Conservation (phyloP, 2,113 vertebrate species). For the Spea bombifrons region DNA sequence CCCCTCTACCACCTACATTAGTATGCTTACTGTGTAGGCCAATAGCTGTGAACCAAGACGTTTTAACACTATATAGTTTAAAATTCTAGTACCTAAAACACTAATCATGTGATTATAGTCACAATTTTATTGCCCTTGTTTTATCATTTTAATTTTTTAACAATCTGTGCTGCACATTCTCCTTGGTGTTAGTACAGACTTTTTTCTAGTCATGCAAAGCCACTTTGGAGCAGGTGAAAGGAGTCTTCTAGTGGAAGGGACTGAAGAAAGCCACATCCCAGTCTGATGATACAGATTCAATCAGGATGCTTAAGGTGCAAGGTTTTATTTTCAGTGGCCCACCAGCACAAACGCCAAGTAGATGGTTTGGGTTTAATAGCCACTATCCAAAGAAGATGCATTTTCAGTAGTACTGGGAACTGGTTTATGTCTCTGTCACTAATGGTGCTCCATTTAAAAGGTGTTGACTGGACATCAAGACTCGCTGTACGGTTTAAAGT, state of each 20-base stretch:
- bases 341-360: neutral
- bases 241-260: no score
- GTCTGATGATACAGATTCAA: neutral
- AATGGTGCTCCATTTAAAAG: constrained; percentile 25
- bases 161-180: constrained; percentile 54
- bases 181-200: constrained; percentile 53
- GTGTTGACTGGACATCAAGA: constrained; percentile 5
- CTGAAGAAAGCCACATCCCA: neutral
- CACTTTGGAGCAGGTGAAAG: constrained; percentile 56
- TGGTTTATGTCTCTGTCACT: constrained; percentile 7
- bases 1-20: constrained; percentile 60
- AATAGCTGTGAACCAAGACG: constrained; percentile 86
- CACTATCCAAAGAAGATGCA: constrained; percentile 25
- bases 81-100: constrained; percentile 70
- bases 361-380: constrained; percentile 13
- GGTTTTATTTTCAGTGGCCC: neutral
- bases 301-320: constrained; percentile 2
- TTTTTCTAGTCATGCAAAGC: constrained; percentile 52
- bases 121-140: constrained; percentile 56
- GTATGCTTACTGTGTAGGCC: constrained; percentile 95
- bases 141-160: constrained; percentile 5
- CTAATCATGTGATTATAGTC: constrained; percentile 65
- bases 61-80: constrained; percentile 80
- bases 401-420: neutral
- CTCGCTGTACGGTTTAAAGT: neutral